These are phyloP conservation scores for Ctenicera cuprea DNA, from an alignment of 2,888 invertebrate species.

Conservation along the genomic window DNA sequence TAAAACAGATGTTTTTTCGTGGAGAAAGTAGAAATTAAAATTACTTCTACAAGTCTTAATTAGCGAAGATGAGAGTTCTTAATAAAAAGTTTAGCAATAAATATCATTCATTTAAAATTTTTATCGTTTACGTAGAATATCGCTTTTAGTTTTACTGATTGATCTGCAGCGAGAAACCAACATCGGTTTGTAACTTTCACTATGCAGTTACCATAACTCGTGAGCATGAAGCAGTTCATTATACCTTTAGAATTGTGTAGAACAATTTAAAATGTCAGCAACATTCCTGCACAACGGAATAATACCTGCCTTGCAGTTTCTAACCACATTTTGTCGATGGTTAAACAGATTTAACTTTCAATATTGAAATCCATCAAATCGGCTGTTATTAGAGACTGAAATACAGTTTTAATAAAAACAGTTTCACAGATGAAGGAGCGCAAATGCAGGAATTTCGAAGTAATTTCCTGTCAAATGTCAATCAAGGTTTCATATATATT, in stretches of 20 bases:
- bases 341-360: conserved; percentile 24
- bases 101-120: not conserved
- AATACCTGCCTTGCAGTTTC: conserved; percentile 33
- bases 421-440: conserved; percentile 20
- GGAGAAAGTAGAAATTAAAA: conserved; percentile 24
- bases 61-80: conserved; percentile 10
- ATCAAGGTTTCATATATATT: conserved; percentile 3
- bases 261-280: conserved; percentile 57
- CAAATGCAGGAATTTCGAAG: not conserved
- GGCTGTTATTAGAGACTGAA: conserved; percentile 9
- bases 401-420: conserved; percentile 19
- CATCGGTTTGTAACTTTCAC: conserved; percentile 47
- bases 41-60: not conserved
- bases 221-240: conserved; percentile 50
- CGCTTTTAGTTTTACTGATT: not conserved
- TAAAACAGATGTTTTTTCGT: conserved; percentile 23
- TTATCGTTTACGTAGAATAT: conserved; percentile 13
- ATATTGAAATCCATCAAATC: conserved; percentile 24
- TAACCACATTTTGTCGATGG: conserved; percentile 20
- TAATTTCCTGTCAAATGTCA: not conserved
- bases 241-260: conserved; percentile 43
- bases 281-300: conserved; percentile 54
- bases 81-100: conserved; percentile 9
- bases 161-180: conserved; percentile 10
- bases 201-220: conserved; percentile 38